phyloP scores from a whole-genome alignment of 2,888 invertebrate genomes.

The Caenorhabditis drosophilae region DNA sequence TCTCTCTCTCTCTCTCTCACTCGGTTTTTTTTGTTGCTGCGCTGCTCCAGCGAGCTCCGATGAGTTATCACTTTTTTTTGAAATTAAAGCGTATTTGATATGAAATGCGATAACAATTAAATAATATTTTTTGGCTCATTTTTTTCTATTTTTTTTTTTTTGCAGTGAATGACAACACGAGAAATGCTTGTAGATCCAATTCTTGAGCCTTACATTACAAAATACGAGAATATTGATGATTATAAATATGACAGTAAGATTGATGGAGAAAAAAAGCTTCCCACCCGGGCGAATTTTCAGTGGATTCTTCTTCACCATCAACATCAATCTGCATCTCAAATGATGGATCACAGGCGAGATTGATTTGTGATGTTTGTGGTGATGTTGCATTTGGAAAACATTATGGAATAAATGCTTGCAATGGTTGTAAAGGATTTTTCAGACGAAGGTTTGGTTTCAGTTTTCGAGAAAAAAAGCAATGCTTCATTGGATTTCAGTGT shows the following conservation, averaged over 20 bases:
- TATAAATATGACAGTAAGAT: slow-evolving; percentile 35
- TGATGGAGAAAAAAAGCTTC: no score
- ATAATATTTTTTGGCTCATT: neutral
- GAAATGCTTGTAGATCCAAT: slow-evolving; percentile 44
- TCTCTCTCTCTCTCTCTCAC: neutral
- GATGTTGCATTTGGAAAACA: slow-evolving; percentile 58
- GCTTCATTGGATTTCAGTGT: slow-evolving; percentile 34
- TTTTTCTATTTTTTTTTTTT: slow-evolving; percentile 3
- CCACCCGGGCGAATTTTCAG: no score
- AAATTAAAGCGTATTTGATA: no score
- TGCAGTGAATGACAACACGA: slow-evolving; percentile 31
- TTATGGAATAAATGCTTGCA: slow-evolving; percentile 57
- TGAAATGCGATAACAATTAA: no score
- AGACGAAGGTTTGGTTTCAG: slow-evolving; percentile 25
- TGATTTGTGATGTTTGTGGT: slow-evolving; percentile 54
- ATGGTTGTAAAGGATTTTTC: slow-evolving; percentile 57
- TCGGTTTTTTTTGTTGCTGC: neutral
- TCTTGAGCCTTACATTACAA: slow-evolving; percentile 16
- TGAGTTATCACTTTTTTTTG: no score
- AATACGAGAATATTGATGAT: slow-evolving; percentile 36
- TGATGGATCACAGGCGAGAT: neutral
- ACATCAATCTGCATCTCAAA: slow-evolving; percentile 4
- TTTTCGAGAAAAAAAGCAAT: neutral
- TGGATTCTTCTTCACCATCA: slow-evolving; percentile 27
- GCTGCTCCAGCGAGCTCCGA: neutral